Conservation (phyloP, 2,888 invertebrate genomes). For the Halictus ligatus region DNA sequence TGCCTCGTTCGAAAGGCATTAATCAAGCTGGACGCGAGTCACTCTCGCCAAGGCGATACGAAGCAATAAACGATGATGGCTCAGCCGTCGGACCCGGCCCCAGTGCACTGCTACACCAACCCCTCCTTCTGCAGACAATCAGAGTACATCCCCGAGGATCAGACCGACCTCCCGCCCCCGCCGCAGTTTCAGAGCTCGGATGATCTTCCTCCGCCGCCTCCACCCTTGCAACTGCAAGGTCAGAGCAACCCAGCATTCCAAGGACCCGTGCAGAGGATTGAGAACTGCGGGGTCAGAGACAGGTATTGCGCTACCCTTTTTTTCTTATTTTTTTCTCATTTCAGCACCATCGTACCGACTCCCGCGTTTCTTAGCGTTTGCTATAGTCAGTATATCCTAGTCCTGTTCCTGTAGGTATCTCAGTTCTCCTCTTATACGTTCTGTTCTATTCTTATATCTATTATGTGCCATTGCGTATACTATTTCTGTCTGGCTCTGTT, state of each 20-base stretch:
- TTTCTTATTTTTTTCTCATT: neutral
- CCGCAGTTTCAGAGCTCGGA: conserved; percentile 75
- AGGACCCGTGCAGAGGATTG: conserved; percentile 49
- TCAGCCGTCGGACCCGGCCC: conserved; percentile 65
- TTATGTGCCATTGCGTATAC: too few relatives aligned
- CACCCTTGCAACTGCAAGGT: conserved; percentile 77
- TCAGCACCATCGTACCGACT: too few relatives aligned
- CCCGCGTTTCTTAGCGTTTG: too few relatives aligned
- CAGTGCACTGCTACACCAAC: conserved; percentile 89
- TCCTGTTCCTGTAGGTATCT: too few relatives aligned
- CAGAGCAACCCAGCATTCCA: conserved; percentile 79
- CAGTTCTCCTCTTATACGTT: too few relatives aligned
- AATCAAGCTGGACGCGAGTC: conserved; percentile 25
- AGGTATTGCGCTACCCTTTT: conserved; percentile 72
- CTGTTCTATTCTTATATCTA: too few relatives aligned
- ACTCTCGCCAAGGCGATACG: neutral
- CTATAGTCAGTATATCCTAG: too few relatives aligned
- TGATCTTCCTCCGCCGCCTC: conserved; percentile 78
- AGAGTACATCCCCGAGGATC: conserved; percentile 86
- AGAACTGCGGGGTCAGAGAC: conserved; percentile 44
- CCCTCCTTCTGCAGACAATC: conserved; percentile 93
- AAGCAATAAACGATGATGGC: conserved; percentile 49
- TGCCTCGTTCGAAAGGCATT: conserved; percentile 4
- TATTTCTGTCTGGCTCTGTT: too few relatives aligned
- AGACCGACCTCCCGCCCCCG: conserved; percentile 84